phyloP scores from a whole-genome alignment of 2,888 invertebrate species.

The Bombyx huttoni region DNA sequence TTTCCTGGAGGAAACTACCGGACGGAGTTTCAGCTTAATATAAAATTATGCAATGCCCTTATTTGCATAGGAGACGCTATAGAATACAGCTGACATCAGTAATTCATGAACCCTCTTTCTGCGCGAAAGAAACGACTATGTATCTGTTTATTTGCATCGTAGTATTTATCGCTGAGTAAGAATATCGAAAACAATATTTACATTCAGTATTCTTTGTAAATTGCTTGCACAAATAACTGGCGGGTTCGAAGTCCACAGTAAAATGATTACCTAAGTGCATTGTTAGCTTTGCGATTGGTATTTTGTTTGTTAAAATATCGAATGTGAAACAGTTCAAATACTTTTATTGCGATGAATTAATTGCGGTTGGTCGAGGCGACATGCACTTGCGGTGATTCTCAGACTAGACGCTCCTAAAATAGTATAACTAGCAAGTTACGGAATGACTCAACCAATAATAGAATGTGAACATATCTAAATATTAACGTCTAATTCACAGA shows the following conservation, averaged over 20 bases:
- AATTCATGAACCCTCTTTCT: conserved; percentile 44
- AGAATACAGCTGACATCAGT: conserved; percentile 46
- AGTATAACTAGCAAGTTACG: conserved; percentile 11
- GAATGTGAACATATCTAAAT: not conserved
- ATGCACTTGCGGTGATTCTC: conserved; percentile 45
- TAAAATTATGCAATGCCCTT: conserved; percentile 43
- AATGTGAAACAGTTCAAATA: not conserved
- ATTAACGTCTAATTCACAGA: not conserved
- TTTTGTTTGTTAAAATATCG: not conserved
- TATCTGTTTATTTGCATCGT: conserved; percentile 29
- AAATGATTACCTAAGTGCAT: not conserved
- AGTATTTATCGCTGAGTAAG: conserved; percentile 28
- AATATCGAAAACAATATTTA: conserved; percentile 17
- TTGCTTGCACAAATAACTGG: not conserved
- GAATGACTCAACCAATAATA: not conserved
- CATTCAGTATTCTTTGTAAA: not conserved
- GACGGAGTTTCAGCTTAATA: conserved; percentile 21
- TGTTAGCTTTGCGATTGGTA: not conserved
- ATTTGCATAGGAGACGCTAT: conserved; percentile 39
- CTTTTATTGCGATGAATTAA: not conserved
- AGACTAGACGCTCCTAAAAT: conserved; percentile 62
- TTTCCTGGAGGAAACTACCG: conserved; percentile 22
- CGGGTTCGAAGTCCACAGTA: not conserved
- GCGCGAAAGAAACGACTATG: conserved; percentile 21
- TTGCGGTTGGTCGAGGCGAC: conserved; percentile 14